Percentiles rank a stretch among this genome's conserved stretches.
Conservation (phyloP, 2,797 vertebrate genomes). For the Pipistrellus pipistrellus region DNA sequence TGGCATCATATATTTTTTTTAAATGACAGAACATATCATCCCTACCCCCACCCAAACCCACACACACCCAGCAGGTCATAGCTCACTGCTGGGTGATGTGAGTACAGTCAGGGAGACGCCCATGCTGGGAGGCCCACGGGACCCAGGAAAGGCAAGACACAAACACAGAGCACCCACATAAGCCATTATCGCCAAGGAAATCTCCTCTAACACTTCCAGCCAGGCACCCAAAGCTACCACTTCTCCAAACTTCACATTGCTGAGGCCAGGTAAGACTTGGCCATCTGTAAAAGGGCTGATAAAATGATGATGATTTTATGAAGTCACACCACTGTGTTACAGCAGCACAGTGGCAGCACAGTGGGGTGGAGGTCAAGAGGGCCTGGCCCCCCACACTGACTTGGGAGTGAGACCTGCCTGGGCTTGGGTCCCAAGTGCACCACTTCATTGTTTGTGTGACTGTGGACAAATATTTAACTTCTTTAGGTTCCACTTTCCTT, state of each 20-base stretch:
- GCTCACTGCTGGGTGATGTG: not conserved
- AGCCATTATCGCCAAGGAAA: not conserved
- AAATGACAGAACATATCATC: not conserved
- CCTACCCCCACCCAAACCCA: not conserved
- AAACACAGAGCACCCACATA: too few relatives aligned
- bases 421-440: not conserved
- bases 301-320: not conserved
- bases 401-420: not conserved
- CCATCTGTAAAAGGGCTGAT: not conserved
- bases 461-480: slow-evolving; percentile 33
- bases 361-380: not conserved
- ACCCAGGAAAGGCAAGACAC: not conserved
- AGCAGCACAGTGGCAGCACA: not conserved
- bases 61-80: not conserved
- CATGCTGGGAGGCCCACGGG: not conserved
- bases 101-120: not conserved
- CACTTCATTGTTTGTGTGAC: not conserved
- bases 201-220: not conserved
- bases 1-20: too few relatives aligned
- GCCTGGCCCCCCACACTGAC: not conserved
- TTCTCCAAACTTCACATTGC: not conserved
- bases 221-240: not conserved
- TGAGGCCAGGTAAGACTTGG: not conserved
- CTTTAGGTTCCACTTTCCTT: not conserved
- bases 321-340: not conserved